Evolutionary conservation across 2,113 vertebrate genomes (phyloP), one percentile per base, ranked within the genome.

Genomic region (Leptocoma aspasia): DNA sequence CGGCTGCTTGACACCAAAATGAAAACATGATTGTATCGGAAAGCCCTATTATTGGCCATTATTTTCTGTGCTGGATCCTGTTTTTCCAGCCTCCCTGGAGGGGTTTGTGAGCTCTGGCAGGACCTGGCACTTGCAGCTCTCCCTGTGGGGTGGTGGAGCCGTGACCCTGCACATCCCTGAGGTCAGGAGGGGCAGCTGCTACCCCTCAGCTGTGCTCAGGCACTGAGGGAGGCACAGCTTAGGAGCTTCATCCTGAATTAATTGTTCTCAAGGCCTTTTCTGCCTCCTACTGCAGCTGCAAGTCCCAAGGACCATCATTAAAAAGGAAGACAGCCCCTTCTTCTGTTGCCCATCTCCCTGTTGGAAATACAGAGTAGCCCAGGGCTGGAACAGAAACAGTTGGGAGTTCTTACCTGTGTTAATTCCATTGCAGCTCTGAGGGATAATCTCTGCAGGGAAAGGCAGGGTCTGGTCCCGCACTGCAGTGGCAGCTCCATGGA

Each of bases 1-100:
- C 61, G 90, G 86, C 93, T 86, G 76, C 97, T 91, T 63, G 94
- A 96, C 93, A 92, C 94, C 5, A 2, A 94, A 97, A 97, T 90
- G 78, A 94, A 95, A 95, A 91, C 64, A 56, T 77, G 97, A 97
- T 97, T 97, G 87, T 91, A 75, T 95, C 44, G 97, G 98, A 98
- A 98, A 98, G 95, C 93, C 37, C 97, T 91, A 95, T 86, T 90
- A 91, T 89, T 97, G 95, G 94, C 93, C 96, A 97, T 97, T 87
- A 96, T 98, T 98, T 98, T 98, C 98, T 98, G 96, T 90, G 93
- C 92, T 71, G 39, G 96, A 97, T 97, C 93, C 98, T 98, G 97
- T 96, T 98, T 97, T 94, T 92, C 64, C 88, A 92, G 92, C 87
- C 89, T 92, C 86, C 95, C 87, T 77, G 78, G 61, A 89, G 92